Conservation (phyloP, 2,113 vertebrate genomes). For the Xiphophorus hellerii region DNA sequence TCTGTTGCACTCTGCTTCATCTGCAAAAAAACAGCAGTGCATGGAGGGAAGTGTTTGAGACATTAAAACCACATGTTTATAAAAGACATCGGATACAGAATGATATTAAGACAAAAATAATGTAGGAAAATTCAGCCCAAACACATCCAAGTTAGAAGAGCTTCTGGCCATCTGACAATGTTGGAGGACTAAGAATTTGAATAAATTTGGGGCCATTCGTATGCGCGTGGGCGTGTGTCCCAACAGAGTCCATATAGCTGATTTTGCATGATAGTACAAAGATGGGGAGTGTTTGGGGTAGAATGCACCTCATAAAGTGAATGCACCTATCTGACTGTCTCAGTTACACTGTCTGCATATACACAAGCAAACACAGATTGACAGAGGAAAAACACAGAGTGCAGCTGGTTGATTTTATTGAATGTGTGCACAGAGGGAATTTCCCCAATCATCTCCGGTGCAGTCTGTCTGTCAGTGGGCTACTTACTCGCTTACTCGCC, state of each 20-base stretch:
- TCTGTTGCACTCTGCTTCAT: slow-evolving; percentile 15
- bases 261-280: slow-evolving; percentile 67
- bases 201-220: slow-evolving; percentile 42
- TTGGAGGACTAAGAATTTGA: slow-evolving; percentile 54
- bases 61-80: slow-evolving; percentile 47
- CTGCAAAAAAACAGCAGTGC: slow-evolving; percentile 27
- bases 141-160: slow-evolving; percentile 50
- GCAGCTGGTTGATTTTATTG: slow-evolving; percentile 73
- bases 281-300: slow-evolving; percentile 68
- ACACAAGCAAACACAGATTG: slow-evolving; percentile 11
- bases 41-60: slow-evolving; percentile 3
- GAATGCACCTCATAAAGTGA: slow-evolving; percentile 62
- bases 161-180: slow-evolving; percentile 52
- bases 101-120: slow-evolving; percentile 54
- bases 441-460: slow-evolving; percentile 78
- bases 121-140: slow-evolving; percentile 42
- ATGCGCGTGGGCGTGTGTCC: slow-evolving; percentile 40
- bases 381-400: slow-evolving; percentile 16
- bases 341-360: slow-evolving; percentile 44
- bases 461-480: slow-evolving; percentile 73
- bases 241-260: slow-evolving; percentile 60
- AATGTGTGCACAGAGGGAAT: slow-evolving; percentile 72
- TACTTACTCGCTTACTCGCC: slow-evolving; percentile 65
- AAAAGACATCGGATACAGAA: slow-evolving; percentile 50
- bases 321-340: slow-evolving; percentile 69